Evolutionary conservation across 2,797 vertebrate species (phyloP), one percentile per base, ranked within the genome.

Genomic region (Notolepis coatsorum): DNA sequence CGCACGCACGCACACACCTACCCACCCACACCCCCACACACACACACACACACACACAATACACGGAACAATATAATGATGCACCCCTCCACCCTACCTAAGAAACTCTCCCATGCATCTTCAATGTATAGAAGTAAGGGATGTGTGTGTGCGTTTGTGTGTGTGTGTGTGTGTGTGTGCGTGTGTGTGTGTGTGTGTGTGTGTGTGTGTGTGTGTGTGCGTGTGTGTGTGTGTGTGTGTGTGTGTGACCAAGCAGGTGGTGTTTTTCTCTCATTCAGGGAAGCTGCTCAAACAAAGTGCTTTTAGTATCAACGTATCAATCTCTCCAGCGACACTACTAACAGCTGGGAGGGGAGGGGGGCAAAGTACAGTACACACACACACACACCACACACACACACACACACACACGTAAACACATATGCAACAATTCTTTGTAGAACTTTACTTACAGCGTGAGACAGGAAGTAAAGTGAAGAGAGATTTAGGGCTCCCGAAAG

Each of bases 181-280:
- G n/a, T n/a, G n/a, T n/a, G n/a, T n/a, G n/a, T n/a, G 52, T 46
- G 10, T 50, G 31, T 17, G n/a, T 35, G 31, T 35, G 31, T 35
- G n/a, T 17, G 37, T 39, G 37, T 17, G 37, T 39, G 37, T 17
- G n/a, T 39, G n/a, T 3, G 37, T 39, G n/a, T 3, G 41, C 21
- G 41, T 10, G 28, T 18, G 48, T 12, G 48, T 20, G 37, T 37
- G 12, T 15, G 42, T 35, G 31, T 45, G 20, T 35, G 39, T 45
- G 57, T 49, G 61, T 64, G 67, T 42, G 54, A 25, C 56, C 86
- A 93, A 93, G 91, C 95, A 96, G 95, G 95, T 96, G 95, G 94
- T 95, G 93, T 94, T 95, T 95, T 81, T 93, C 92, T 93, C 92
- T 94, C 94, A 94, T 85, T 84, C 69, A 79, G 43, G 80, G 81